Base-by-base conservation (phyloP, 2,888 invertebrate species). In the Odontomyia ornata region DNA sequence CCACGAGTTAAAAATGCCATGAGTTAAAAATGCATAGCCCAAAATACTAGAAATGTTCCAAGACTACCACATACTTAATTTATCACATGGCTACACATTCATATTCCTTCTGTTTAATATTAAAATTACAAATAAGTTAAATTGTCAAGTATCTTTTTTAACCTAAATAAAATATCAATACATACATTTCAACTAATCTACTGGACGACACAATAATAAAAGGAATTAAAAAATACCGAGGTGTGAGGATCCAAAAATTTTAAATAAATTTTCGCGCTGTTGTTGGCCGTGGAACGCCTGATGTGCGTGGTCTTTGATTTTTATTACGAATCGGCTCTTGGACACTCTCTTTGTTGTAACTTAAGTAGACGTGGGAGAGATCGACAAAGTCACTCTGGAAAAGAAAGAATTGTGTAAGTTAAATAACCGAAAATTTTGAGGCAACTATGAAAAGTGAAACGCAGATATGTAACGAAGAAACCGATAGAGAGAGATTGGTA, bases 291-390 rank as follows among this genome's bases (percentile, higher is more conserved):
- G 89, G 89, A 21, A 88, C 88, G 7, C 89, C 89, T 0, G 89
- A 89, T 21, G 87, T 87, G 78, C 89, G 86, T 43, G 88, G 87
- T 84, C 83, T 88, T 52, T 81, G 87, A 80, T 85, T 91, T 86
- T 88, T 91, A 84, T 84, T 86, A 82, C 80, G 89, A 83, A 81
- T 89, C 82, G 86, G 90, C 86, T 87, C 91, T 83, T 87, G 87
- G 0, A 89, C 88, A n/a, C 88, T 87, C 65, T 89, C 88, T 1
- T 85, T 88, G 76, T 90, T 90, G 81, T 92, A 92, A 30, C 91
- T 90, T 46, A 92, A 86, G 86, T 92, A 93, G 9, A 92, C 90
- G 81, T 91, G 89, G 0, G 91, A 91, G 60, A 93, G 85, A 83
- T 93, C 92, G 1, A 91, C 88, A 76, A 89, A 90, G 13, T 88